Conservation (phyloP, 23 tunicate species). For the Botrylloides violaceus region DNA sequence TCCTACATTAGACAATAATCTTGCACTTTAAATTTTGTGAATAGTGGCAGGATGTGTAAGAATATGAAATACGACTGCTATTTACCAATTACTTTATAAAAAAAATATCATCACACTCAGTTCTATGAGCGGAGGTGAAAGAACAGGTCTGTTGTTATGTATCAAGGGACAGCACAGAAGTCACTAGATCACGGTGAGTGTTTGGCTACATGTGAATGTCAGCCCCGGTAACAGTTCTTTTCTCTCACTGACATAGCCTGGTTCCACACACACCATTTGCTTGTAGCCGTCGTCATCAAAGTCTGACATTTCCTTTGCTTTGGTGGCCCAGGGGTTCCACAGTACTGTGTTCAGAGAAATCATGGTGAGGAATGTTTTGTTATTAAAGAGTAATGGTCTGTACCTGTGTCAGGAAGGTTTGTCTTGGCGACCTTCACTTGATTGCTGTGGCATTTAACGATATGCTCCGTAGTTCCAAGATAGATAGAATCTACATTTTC, state of each 20-base stretch:
- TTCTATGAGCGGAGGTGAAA: too few relatives aligned
- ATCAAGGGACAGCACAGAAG: too few relatives aligned
- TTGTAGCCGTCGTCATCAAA: conserved; percentile 81
- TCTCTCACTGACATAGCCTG: conserved; percentile 74
- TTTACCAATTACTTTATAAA: too few relatives aligned
- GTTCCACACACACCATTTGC: conserved; percentile 93
- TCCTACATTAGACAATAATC: too few relatives aligned
- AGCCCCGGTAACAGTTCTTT: conserved; percentile 49
- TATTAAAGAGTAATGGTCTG: too few relatives aligned
- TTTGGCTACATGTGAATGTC: conserved; percentile 30
- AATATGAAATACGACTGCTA: too few relatives aligned
- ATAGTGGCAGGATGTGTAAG: too few relatives aligned
- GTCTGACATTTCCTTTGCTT: conserved; percentile 89
- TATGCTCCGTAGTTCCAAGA: conserved; percentile 35
- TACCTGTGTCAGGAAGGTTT: conserved; percentile 83
- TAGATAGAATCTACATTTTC: conserved; percentile 68
- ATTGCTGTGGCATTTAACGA: conserved; percentile 16
- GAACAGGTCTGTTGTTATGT: too few relatives aligned
- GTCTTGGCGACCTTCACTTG: conserved; percentile 27
- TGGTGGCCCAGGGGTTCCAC: conserved; percentile 95
- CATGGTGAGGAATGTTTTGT: neutral
- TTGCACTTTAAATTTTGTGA: too few relatives aligned
- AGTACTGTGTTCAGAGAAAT: conserved; percentile 35
- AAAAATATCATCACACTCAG: too few relatives aligned
- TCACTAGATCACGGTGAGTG: conserved; percentile 16